A percentile compares a stretch with the other conserved stretches of the same genome.
Evolutionary conservation across 2,888 invertebrate genomes (phyloP).

Genomic region (Drosophila austrosaltans): DNA sequence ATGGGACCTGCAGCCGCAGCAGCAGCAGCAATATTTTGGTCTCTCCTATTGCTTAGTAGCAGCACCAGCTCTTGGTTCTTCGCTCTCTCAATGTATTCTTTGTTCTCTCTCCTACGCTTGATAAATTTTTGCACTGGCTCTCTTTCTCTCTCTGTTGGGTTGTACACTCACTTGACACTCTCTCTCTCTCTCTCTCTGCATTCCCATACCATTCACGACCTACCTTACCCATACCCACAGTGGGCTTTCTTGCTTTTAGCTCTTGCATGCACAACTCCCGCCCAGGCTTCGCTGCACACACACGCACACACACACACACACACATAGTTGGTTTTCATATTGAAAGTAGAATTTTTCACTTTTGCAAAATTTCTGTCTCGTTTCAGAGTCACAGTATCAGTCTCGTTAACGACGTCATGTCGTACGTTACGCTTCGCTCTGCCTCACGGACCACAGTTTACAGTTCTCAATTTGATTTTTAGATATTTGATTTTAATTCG

Average conservation of each 20-base stretch:
- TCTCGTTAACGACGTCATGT: conserved; percentile 81
- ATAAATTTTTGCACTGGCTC: conserved; percentile 10
- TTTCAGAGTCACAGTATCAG: conserved; percentile 59
- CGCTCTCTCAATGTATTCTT: not conserved
- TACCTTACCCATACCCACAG: conserved; percentile 83
- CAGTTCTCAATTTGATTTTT: conserved; percentile 31
- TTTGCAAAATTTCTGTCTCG: conserved; percentile 75
- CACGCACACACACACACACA: conserved; percentile 34
- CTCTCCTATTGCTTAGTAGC: conserved; percentile 3
- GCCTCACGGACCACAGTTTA: conserved; percentile 21
- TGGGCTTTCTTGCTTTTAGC: conserved; percentile 64
- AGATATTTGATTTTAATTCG: conserved; percentile 22
- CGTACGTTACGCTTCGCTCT: conserved; percentile 74
- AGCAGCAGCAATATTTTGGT: conserved; percentile 12
- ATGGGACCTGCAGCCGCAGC: conserved; percentile 18
- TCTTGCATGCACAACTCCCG: conserved; percentile 73
- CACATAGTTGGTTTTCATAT: conserved; percentile 69
- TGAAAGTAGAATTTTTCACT: conserved; percentile 81
- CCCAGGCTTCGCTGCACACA: conserved; percentile 49
- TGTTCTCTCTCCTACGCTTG: conserved; percentile 10
- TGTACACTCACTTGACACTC: conserved; percentile 19
- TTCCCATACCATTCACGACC: conserved; percentile 81
- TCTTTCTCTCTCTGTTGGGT: conserved; percentile 1
- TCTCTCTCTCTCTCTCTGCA: conserved; percentile 31
- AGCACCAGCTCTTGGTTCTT: not conserved